Evolutionary conservation across 1,140 invertebrate species (phyloP), one percentile per base, ranked within the genome.

Genomic region (Thalassaphorura encarpata): DNA sequence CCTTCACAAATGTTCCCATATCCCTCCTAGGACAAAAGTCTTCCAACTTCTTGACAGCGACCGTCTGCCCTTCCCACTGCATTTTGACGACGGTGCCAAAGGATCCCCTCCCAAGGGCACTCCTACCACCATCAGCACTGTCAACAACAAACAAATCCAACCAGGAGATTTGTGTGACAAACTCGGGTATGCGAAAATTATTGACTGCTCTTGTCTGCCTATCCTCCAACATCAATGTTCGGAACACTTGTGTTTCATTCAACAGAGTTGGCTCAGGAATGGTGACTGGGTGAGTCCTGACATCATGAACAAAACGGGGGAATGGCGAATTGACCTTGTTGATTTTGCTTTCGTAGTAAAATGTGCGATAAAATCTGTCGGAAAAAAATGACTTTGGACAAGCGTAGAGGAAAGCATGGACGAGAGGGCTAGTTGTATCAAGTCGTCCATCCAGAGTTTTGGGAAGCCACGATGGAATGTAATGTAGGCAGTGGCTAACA

Each of bases 61-160:
- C 58, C 5, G 40, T 16, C 16, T 40, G 3, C 0, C 43, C 54
- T 23, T 47, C 39, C 27, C 31, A 56, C 15, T 5, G 42, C 1
- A 39, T 54, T 46, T 60, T 56, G 42, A 26, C 40, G 16, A 60
- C 58, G 16, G 40, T 31, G 3, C 58, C 58, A 24, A 60, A 60
- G 13, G 54, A 43, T 2, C 58, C 58, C 15, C 29, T 23, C 18
- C 58, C 58, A 8, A 60, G 16, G 11, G 40, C 28, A 16, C 33
- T 31, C 1, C 29, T 24, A 16, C 28, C 28, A 0, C 39, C 31
- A 11, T 31, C 16, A 11, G 4, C 24, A 52, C 11, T 29, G 16
- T 13, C n/a, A 24, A 15, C n/a, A n/a, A n/a, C n/a, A n/a, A n/a
- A n/a, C n/a, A 11, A 11, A 24, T 21, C 8, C 27, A 11, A 11